phyloP scores from a whole-genome alignment of 1,140 invertebrate species.

The Xylocopa sonorina region DNA sequence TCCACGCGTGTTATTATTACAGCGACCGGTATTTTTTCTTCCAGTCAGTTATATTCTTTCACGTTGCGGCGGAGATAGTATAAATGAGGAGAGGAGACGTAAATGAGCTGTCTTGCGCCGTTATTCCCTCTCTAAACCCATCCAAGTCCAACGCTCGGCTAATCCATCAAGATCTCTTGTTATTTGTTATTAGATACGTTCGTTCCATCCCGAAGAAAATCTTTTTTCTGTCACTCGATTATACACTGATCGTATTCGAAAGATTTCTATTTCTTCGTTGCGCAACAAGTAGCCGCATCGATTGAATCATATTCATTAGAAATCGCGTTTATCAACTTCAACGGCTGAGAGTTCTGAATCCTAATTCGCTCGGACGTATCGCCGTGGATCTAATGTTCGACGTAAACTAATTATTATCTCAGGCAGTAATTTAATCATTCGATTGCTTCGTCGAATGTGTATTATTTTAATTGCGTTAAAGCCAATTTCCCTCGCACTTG shows the following conservation, averaged over 20 bases:
- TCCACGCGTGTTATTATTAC: too few relatives aligned
- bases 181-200: not conserved
- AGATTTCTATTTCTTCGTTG: too few relatives aligned
- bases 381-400: too few relatives aligned
- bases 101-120: too few relatives aligned
- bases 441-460: not conserved
- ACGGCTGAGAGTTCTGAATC: not conserved
- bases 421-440: not conserved
- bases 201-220: not conserved
- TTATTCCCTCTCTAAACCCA: not conserved
- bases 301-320: not conserved
- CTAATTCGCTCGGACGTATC: too few relatives aligned
- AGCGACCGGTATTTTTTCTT: too few relatives aligned
- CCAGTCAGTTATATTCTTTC: too few relatives aligned
- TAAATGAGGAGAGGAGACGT: too few relatives aligned
- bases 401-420: not conserved
- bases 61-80: too few relatives aligned
- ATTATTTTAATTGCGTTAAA: too few relatives aligned
- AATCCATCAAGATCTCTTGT: slow-evolving; percentile 6
- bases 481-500: too few relatives aligned
- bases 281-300: not conserved
- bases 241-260: too few relatives aligned
- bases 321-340: not conserved
- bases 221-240: not conserved
- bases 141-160: not conserved